Base-by-base conservation (phyloP, 2,113 vertebrate genomes). In the Sinocyclocheilus anshuiensis region DNA sequence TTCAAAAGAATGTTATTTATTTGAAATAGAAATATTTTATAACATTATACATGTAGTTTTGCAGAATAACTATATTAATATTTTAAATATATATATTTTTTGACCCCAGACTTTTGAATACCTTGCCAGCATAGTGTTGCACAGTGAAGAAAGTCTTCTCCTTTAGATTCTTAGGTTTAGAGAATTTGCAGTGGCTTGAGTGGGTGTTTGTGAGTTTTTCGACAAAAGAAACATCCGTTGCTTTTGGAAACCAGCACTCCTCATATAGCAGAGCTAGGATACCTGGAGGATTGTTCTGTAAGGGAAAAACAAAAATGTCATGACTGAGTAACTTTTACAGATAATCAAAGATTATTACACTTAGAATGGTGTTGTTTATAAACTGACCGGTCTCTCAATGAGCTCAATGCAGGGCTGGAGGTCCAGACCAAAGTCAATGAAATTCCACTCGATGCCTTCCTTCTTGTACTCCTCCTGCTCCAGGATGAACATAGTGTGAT, bases 231-330 rank as follows among this genome's bases (percentile, higher is more conserved):
- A 95, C 91, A 69, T 99, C 97, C 0, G 97, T 98, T 85, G 98
- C 97, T 92, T 99, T 99, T 74, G 98, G 98, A 93, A 99, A 99
- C 97, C 97, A 98, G 88, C 98, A 99, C 89, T 99, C 97, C 90
- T 99, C 98, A 16, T 99, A 97, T 91, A 99, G 93, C 90, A 99
- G 94, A 53, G 98, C 97, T 94, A 99, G 90, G 87, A 99, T 97
- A 39, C 98, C 98, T 0, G 98, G 98, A 13, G 98, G 97, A 90
- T 99, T 97, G 87, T 97, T 99, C 98, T 99, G 93, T 89, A 4
- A 42, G 6, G 12, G 29, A n/a, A 36, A 79, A 59, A 11, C 24
- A 57, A 4, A 2, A 59, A 79, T 33, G 9, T 7, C 20, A 53
- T 9, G 13, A 77, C 50, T 29, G 50, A 57, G 50, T 57, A 11